Evolutionary conservation across 2,113 vertebrate genomes (phyloP).

Genomic region (Chionis minor): DNA sequence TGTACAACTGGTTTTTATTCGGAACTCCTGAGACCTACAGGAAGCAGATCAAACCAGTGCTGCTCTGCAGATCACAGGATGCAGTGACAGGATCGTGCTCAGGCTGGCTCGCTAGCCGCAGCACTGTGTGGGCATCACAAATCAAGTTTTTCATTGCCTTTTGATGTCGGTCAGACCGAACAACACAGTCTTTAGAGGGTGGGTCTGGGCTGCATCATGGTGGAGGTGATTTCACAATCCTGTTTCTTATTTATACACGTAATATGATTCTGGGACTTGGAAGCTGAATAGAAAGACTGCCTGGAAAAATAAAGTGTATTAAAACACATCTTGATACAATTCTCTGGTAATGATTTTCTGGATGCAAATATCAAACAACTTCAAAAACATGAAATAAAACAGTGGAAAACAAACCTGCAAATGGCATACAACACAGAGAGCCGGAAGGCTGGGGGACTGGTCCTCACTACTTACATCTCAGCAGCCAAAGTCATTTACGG

Average conservation of each 20-base stretch:
- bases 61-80: not conserved
- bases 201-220: not conserved
- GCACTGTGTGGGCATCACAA: not conserved
- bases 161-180: not conserved
- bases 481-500: not conserved
- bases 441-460: not conserved
- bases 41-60: not conserved
- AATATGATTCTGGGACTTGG: not conserved
- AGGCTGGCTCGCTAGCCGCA: not conserved
- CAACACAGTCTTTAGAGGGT: not conserved
- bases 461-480: not conserved
- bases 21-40: not conserved
- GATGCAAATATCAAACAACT: not conserved
- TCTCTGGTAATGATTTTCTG: not conserved
- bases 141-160: not conserved
- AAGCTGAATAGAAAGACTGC: not conserved
- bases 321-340: conserved; percentile 27
- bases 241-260: not conserved
- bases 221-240: not conserved
- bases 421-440: not conserved
- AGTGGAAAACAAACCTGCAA: not conserved
- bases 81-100: not conserved
- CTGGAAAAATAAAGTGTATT: not conserved
- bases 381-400: not conserved
- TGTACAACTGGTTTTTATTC: not conserved